Evolutionary conservation across 2,888 invertebrate species (phyloP).

Genomic region (Octonoba sinensis): DNA sequence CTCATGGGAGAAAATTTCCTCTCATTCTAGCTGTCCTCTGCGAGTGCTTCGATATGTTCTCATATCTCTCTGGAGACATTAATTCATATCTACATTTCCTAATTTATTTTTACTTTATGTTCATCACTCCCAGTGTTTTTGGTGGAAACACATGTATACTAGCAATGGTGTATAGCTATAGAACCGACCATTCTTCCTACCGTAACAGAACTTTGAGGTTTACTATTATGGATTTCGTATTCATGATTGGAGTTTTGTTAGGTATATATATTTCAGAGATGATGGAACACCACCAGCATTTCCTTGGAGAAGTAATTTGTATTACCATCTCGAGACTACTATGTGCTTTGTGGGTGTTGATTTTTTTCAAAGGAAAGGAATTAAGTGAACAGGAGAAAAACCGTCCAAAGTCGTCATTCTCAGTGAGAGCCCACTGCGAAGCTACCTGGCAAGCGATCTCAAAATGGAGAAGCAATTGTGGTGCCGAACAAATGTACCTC

Average conservation of each 20-base stretch:
- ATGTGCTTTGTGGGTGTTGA: background rate
- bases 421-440: background rate
- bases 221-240: background rate
- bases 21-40: background rate
- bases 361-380: background rate
- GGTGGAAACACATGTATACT: slow-evolving; percentile 1
- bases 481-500: background rate
- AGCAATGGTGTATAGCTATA: background rate
- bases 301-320: background rate
- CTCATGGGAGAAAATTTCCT: background rate
- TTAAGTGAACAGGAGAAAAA: background rate
- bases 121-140: background rate
- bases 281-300: background rate
- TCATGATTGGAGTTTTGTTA: background rate
- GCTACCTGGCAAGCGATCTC: background rate
- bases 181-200: background rate
- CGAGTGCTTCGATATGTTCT: background rate
- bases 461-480: slow-evolving; percentile 5
- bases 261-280: background rate
- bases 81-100: background rate
- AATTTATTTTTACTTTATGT: background rate
- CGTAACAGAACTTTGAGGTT: slow-evolving; percentile 2
- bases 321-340: background rate
- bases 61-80: background rate
- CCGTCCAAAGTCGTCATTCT: background rate